phyloP scores from a whole-genome alignment of 2,888 invertebrate genomes.

The Chirona hameri region DNA sequence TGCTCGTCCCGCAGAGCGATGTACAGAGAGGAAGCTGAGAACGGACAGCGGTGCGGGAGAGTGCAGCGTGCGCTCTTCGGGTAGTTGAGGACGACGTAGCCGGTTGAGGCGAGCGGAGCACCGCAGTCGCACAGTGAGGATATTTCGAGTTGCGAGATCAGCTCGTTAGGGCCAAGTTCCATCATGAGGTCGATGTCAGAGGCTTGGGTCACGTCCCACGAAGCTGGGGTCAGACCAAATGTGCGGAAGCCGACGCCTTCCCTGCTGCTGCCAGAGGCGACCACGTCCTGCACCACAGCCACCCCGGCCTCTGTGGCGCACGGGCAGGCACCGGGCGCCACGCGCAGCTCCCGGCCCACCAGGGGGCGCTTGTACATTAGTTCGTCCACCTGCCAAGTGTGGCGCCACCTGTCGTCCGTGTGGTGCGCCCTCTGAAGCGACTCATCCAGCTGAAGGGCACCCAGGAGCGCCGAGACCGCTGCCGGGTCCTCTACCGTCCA shows the following conservation, averaged over 20 bases:
- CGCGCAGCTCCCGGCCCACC: background rate
- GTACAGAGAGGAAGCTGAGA: background rate
- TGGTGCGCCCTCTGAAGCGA: background rate
- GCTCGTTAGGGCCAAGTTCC: background rate
- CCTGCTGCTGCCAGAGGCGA: background rate
- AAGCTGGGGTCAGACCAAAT: background rate
- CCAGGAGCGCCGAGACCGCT: background rate
- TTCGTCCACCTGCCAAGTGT: background rate
- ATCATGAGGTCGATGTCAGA: background rate
- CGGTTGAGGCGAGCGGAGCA: background rate
- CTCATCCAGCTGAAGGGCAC: background rate
- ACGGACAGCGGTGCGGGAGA: background rate
- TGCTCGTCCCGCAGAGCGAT: background rate
- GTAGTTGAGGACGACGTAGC: background rate
- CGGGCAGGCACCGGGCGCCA: background rate
- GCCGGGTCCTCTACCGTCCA: background rate
- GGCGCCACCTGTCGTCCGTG: background rate
- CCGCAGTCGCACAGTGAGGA: background rate
- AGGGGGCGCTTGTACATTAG: background rate
- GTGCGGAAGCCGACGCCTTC: slow-evolving; percentile 1
- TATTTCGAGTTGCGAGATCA: background rate
- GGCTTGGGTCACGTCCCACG: background rate
- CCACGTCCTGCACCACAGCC: background rate
- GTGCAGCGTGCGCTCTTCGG: background rate
- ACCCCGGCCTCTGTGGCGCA: background rate